phyloP scores from a whole-genome alignment of 2,797 vertebrate species.

The Argyrosomus regius region DNA sequence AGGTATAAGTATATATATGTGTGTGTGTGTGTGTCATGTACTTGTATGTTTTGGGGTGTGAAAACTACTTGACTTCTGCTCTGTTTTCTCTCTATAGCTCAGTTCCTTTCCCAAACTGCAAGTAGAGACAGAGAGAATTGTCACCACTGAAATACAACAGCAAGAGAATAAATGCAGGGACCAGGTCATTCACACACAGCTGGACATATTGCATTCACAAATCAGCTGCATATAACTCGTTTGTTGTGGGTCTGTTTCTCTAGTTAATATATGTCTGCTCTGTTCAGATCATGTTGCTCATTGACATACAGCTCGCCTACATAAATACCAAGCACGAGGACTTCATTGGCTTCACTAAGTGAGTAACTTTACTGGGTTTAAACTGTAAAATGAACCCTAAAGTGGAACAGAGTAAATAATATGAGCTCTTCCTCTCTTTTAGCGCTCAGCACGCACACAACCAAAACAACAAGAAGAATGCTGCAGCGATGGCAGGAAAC shows the following conservation, averaged over 20 bases:
- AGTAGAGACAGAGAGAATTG: slow-evolving; percentile 92
- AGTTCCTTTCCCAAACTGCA: slow-evolving; percentile 90
- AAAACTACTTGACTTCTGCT: slow-evolving; percentile 7
- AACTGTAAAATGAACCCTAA: not conserved
- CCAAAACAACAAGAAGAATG: slow-evolving; percentile 57
- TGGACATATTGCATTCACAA: not conserved
- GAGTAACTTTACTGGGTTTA: slow-evolving; percentile 67
- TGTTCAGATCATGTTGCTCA: slow-evolving; percentile 89
- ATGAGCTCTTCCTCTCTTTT: slow-evolving; percentile 11
- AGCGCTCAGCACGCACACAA: slow-evolving; percentile 63
- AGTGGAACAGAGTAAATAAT: not conserved
- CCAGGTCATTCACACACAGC: slow-evolving; percentile 84
- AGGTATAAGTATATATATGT: slow-evolving; percentile 80
- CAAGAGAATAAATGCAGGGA: slow-evolving; percentile 93
- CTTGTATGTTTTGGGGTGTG: not conserved
- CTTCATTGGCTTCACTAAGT: slow-evolving; percentile 95
- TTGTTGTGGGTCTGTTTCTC: slow-evolving; percentile 14
- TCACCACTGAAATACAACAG: slow-evolving; percentile 90
- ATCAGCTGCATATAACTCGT: slow-evolving; percentile 1
- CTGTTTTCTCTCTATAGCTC: slow-evolving; percentile 82
- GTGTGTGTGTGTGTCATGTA: not conserved
- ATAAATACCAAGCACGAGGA: slow-evolving; percentile 98
- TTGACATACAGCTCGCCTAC: slow-evolving; percentile 95
- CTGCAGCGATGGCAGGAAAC: slow-evolving; percentile 40
- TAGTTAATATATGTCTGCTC: slow-evolving; percentile 20